These are phyloP conservation scores for Aphaenogaster floridana DNA, from an alignment of 1,140 invertebrate species.

Conservation along the genomic window DNA sequence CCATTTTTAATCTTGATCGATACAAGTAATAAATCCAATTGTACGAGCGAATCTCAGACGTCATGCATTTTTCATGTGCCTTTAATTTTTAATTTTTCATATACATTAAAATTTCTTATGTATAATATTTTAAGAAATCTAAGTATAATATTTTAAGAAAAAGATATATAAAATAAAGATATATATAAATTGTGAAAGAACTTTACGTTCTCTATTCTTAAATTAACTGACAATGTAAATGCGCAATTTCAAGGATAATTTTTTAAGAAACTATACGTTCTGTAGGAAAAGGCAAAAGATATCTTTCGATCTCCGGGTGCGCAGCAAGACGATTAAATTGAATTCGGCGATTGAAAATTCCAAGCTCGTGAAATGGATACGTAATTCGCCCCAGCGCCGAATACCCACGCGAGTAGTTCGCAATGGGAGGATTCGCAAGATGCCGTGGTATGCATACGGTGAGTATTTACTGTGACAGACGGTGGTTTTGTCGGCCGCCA, in stretches of 20 bases:
- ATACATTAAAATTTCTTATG: neutral
- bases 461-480: constrained; percentile 69
- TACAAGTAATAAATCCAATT: neutral
- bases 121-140: neutral
- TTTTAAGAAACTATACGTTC: constrained; percentile 33
- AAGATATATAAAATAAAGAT: too few relatives aligned
- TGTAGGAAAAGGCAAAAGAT: constrained; percentile 27
- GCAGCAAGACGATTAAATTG: constrained; percentile 53
- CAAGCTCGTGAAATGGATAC: constrained; percentile 59
- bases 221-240: constrained; percentile 6
- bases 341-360: constrained; percentile 61
- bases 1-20: neutral
- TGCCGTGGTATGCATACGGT: constrained; percentile 65
- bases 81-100: neutral
- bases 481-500: constrained; percentile 68
- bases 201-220: neutral
- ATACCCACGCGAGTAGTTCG: constrained; percentile 24
- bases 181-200: too few relatives aligned
- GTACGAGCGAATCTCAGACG: neutral
- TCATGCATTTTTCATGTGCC: neutral
- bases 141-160: neutral
- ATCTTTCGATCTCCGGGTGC: neutral
- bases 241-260: constrained; percentile 44
- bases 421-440: constrained; percentile 42
- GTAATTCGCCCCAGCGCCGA: constrained; percentile 29